Evolutionary conservation across 2,113 vertebrate species (phyloP).

Genomic region (Onychostoma macrolepis): DNA sequence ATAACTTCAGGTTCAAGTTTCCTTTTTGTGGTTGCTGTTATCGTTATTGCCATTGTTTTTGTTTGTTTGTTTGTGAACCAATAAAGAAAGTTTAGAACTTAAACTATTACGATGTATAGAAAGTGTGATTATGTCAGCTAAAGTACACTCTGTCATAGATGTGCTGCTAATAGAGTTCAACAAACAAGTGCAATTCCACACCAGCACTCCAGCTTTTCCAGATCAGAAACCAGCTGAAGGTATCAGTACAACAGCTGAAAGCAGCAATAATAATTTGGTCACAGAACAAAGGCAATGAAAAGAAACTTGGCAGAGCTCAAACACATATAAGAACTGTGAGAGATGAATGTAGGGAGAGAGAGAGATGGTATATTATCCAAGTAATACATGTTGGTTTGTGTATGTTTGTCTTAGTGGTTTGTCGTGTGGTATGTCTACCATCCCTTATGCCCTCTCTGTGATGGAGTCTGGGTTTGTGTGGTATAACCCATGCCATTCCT

Average conservation of each 20-base stretch:
- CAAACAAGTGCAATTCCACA: constrained; percentile 2
- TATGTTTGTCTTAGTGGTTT: constrained; percentile 32
- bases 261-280: neutral
- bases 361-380: neutral
- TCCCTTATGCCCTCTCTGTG: neutral
- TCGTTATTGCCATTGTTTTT: too few relatives aligned
- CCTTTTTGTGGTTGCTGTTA: too few relatives aligned
- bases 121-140: neutral
- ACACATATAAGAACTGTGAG: neutral
- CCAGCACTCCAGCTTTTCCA: neutral
- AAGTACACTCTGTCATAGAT: neutral
- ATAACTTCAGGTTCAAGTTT: too few relatives aligned
- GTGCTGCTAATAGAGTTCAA: neutral
- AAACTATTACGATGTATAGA: too few relatives aligned
- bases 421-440: constrained; percentile 32
- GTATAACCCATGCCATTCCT: constrained; percentile 30
- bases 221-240: constrained; percentile 16
- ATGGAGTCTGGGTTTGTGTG: constrained; percentile 19
- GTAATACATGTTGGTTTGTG: constrained; percentile 9
- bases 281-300: neutral
- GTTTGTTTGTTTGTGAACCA: too few relatives aligned
- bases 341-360: neutral
- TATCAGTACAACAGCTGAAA: constrained; percentile 9
- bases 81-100: too few relatives aligned
- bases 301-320: neutral